Evolutionary conservation across 2,113 vertebrate genomes (phyloP).

Genomic region (Saccopteryx bilineata): DNA sequence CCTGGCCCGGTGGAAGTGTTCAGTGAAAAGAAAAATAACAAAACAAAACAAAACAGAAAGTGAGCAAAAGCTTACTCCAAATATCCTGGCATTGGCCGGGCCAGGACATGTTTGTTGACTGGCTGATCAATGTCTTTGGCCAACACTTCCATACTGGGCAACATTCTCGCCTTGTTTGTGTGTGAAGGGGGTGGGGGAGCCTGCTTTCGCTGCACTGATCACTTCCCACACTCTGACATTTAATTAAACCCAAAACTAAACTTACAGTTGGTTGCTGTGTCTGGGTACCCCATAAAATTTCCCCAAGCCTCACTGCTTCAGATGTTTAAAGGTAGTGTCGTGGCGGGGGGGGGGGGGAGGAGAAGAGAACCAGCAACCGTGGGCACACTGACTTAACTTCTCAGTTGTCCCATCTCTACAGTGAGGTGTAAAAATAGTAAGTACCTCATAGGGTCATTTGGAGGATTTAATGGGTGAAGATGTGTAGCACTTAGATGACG

Average conservation of each 20-base stretch:
- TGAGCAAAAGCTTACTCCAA: background rate
- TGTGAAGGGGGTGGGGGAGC: background rate
- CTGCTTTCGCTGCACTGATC: background rate
- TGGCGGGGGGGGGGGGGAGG: background rate
- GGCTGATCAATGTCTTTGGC: background rate
- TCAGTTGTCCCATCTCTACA: background rate
- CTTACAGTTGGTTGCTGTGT: background rate
- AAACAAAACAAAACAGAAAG: background rate
- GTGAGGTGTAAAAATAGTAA: background rate
- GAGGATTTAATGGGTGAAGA: background rate
- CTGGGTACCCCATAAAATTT: slow-evolving; percentile 69
- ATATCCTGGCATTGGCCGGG: too few species aligned
- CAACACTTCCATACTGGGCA: accelerated
- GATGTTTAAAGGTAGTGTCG: background rate
- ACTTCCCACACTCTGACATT: slow-evolving; percentile 74
- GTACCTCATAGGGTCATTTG: background rate
- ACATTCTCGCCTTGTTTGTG: background rate
- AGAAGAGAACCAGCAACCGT: accelerated
- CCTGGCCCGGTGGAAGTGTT: background rate
- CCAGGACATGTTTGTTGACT: background rate
- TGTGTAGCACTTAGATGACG: accelerated
- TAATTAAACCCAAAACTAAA: slow-evolving; percentile 58
- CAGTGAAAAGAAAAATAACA: background rate
- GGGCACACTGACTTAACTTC: background rate
- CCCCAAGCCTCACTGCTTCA: background rate